Base-by-base conservation (phyloP, 2,113 vertebrate genomes). In the Ctenodactylus gundi region DNA sequence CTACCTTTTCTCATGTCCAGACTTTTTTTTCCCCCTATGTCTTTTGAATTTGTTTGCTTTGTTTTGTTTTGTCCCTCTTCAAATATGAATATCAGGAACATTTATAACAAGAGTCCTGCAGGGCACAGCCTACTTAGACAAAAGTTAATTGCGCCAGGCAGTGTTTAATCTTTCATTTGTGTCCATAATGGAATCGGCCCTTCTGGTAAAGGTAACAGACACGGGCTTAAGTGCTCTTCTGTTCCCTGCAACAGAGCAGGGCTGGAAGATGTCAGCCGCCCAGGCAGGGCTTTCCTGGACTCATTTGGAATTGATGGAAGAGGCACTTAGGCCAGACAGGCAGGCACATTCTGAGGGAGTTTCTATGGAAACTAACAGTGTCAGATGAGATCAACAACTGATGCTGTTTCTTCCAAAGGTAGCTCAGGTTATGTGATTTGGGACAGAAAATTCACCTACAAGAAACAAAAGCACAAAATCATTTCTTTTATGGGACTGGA, bases 351-450 rank as follows among this genome's bases (percentile, higher is more conserved):
- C 95, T 97, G 34, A 93, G 73, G 29, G 80, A 88, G 98, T 98
- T 98, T 97, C 98, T 97, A 97, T 98, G 98, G 98, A 97, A 98
- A 98, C 97, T 94, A 95, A 92, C 96, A 90, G 93, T 98, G 97
- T 98, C 97, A 98, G 96, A 97, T 85, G 96, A 94, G 93, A 98
- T 97, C 97, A 98, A 97, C 67, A 81, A 96, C 97, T 98, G 94
- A 92, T 94, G 94, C 80, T 90, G 70, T 97, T 96, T 96, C 94
- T 96, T 97, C 80, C 96, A 91, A 97, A 98, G 96, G 95, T 78
- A 89, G 95, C 87, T 96, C 97, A 17, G 95, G 84, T 93, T 96
- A 95, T 95, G 81, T 94, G 95, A 65, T 76, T 83, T 85, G 46
- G 91, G 23, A 81, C 85, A 85, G n/a, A 96, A 95, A 73, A 55